Base-by-base conservation (phyloP, 2,888 invertebrate genomes). In the Ophioninae sp. region DNA sequence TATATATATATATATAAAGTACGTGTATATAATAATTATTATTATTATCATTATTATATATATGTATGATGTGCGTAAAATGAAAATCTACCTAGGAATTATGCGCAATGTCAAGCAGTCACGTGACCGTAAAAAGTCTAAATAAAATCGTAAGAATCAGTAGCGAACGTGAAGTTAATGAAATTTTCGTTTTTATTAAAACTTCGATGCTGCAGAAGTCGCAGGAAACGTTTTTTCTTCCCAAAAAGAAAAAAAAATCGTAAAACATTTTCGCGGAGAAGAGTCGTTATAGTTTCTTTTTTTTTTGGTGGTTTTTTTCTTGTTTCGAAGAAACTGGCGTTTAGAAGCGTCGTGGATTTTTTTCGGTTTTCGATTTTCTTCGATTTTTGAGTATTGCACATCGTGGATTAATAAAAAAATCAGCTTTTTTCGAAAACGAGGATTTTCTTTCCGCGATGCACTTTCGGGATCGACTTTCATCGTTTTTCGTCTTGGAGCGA, bases 61-160 rank as follows among this genome's bases (percentile, higher is more conserved):
- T 86, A 85, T 83, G 84, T 86, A 85, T 83, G 86, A 88, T 70
- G 84, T 73, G 78, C 70, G 73, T 74, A 76, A 67, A 59, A 81
- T 68, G 73, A 85, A 82, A 82, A 85, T 74, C 23, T 88, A 88
- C 85, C 3, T 81, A 83, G 50, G 50, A 17, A 50, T 50, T 67
- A 76, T 86, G 87, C 85, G 88, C 86, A 85, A 88, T 89, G 89
- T 90, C 86, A 86, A 88, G 79, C 77, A 90, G 88, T 89, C 88
- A 88, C 83, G 83, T 86, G 89, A 85, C 88, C 85, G 74, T 87
- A 86, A 86, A 83, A 87, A 89, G 86, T 83, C 87, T 87, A 89
- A 79, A 89, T 87, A 88, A 91, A 89, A 83, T 85, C 85, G 85
- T 79, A 87, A 89, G 87, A 89, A 89, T 30, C 89, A 85, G 86